These are phyloP conservation scores for Homarus americanus DNA, from an alignment of 1,140 invertebrate genomes.

Conservation along the genomic window DNA sequence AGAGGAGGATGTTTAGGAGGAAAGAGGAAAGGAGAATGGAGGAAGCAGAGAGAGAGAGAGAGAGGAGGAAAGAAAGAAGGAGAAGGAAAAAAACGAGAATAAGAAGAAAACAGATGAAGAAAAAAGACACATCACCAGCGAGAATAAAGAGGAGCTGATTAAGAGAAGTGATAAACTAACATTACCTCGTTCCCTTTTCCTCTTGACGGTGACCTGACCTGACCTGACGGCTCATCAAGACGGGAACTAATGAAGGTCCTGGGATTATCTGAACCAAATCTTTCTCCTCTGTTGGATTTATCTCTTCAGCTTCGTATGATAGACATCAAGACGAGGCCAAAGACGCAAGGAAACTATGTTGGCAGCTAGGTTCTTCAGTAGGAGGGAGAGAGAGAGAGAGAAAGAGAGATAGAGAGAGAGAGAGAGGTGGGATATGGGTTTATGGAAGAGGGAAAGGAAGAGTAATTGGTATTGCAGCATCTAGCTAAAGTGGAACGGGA, in stretches of 20 bases:
- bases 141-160: neutral
- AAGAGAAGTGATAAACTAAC: neutral
- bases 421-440: neutral
- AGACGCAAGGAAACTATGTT: too few species aligned
- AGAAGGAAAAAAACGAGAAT: neutral
- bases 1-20: too few species aligned
- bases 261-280: conserved; percentile 43
- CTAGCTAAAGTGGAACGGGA: too few species aligned
- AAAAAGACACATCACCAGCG: too few species aligned
- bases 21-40: too few species aligned
- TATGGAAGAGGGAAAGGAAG: neutral
- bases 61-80: neutral
- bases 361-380: too few species aligned
- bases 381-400: neutral
- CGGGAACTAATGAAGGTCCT: conserved; percentile 32
- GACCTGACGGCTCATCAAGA: too few species aligned
- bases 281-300: conserved; percentile 24
- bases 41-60: neutral
- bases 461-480: neutral
- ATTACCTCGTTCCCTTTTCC: too few species aligned
- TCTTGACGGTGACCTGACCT: too few species aligned
- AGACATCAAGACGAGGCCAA: neutral
- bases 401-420: neutral
- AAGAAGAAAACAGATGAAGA: neutral
- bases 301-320: conserved; percentile 15